Percentiles rank a stretch among this genome's conserved stretches.
Evolutionary conservation across 2,113 vertebrate species (phyloP).

Genomic region (Lepidiolamprologus cunningtoni): DNA sequence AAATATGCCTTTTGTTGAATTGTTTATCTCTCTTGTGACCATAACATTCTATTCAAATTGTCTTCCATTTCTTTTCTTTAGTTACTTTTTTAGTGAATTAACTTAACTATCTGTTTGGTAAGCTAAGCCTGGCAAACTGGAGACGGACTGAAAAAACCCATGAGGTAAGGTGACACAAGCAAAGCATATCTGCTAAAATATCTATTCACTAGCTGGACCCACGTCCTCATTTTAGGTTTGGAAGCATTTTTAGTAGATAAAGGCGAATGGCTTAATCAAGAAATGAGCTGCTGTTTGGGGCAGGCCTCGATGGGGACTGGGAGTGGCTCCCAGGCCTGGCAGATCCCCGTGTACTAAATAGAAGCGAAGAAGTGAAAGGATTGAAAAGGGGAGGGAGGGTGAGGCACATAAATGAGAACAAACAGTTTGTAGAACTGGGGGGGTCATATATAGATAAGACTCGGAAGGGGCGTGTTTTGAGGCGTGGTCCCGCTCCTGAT

Average conservation of each 20-base stretch:
- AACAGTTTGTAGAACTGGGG: not conserved
- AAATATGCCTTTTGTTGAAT: not conserved
- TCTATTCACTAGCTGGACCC: not conserved
- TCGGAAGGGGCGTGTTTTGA: not conserved
- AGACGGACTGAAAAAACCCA: accelerated
- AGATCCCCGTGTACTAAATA: not conserved
- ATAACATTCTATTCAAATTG: not conserved
- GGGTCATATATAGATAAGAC: not conserved
- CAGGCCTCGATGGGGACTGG: accelerated
- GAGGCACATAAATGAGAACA: not conserved
- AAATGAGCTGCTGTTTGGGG: not conserved
- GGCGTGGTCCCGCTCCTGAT: not conserved
- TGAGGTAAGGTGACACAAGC: not conserved
- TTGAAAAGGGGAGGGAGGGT: not conserved
- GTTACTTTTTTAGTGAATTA: accelerated
- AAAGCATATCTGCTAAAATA: not conserved
- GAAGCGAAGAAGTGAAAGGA: not conserved
- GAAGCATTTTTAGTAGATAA: not conserved
- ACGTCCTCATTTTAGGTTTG: not conserved
- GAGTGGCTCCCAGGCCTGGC: not conserved
- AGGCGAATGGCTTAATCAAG: not conserved
- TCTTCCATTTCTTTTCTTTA: not conserved
- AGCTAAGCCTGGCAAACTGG: not conserved
- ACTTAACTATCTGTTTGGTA: not conserved
- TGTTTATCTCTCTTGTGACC: not conserved